Evolutionary conservation across 2,113 vertebrate genomes (phyloP).

Genomic region (Microtus montanus): DNA sequence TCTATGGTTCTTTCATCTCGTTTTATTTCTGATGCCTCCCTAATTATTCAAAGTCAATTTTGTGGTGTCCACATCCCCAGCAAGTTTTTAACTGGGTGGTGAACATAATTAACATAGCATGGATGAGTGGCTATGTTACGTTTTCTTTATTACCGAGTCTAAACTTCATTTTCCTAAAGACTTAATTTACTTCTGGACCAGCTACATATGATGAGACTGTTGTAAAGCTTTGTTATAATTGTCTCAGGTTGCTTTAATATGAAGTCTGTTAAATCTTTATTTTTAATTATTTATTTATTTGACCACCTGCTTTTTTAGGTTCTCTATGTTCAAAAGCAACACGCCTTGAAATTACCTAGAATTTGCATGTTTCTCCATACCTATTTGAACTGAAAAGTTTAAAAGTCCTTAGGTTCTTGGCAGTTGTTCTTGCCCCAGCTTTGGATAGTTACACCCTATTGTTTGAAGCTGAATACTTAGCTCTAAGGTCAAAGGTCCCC

Average conservation of each 20-base stretch:
- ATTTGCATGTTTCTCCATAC: neutral
- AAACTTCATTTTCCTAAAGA: neutral
- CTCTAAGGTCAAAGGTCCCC: neutral
- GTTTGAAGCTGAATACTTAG: neutral
- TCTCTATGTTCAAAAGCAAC: neutral
- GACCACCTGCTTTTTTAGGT: neutral
- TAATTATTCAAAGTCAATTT: neutral
- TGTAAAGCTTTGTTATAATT: neutral
- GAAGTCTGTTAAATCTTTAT: neutral
- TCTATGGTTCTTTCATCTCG: neutral
- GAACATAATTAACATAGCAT: neutral
- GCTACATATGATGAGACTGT: neutral
- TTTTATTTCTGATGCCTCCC: neutral
- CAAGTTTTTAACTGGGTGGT: neutral
- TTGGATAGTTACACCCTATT: neutral
- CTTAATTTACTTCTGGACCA: neutral
- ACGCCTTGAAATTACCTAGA: neutral
- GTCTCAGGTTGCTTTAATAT: neutral
- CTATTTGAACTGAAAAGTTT: neutral
- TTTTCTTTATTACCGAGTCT: neutral
- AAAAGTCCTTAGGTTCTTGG: neutral
- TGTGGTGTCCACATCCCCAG: neutral
- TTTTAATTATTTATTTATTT: neutral
- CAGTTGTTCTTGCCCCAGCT: neutral
- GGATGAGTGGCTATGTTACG: neutral